phyloP scores from a whole-genome alignment of 2,888 invertebrate genomes.

The Himalopsyche anomala region DNA sequence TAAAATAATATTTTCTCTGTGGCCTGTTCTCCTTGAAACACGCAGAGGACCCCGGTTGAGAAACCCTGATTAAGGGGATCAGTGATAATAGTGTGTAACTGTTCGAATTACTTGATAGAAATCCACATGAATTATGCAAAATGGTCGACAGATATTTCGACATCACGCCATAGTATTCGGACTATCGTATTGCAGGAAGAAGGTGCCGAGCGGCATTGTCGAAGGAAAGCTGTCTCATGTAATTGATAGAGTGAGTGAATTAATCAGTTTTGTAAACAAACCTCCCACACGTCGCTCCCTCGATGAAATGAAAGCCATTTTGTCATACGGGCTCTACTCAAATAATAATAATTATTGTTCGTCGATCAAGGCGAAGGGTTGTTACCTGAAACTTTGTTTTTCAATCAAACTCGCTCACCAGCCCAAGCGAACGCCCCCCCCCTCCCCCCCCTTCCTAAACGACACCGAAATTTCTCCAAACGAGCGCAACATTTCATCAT shows the following conservation, averaged over 20 bases:
- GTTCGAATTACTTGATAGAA: too few relatives aligned
- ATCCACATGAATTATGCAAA: too few relatives aligned
- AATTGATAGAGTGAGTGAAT: background rate
- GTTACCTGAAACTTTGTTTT: conserved; percentile 36
- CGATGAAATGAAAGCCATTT: background rate
- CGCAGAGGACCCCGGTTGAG: too few relatives aligned
- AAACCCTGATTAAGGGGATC: too few relatives aligned
- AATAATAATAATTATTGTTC: conserved; percentile 31
- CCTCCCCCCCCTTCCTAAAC: too few relatives aligned
- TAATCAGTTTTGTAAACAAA: background rate
- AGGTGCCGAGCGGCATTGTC: too few relatives aligned
- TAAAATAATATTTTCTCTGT: too few relatives aligned
- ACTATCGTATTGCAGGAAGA: too few relatives aligned
- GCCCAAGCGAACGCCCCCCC: background rate
- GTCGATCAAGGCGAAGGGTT: conserved; percentile 15
- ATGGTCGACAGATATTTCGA: too few relatives aligned
- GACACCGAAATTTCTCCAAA: background rate
- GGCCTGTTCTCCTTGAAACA: too few relatives aligned
- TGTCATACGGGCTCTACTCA: conserved; percentile 28
- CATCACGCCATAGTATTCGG: too few relatives aligned
- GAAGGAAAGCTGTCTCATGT: background rate
- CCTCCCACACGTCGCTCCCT: background rate
- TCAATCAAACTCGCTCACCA: background rate
- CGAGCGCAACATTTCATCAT: background rate
- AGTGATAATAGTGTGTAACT: too few relatives aligned